Conservation (phyloP, 2,113 vertebrate species). For the Prietella phreatophila region DNA sequence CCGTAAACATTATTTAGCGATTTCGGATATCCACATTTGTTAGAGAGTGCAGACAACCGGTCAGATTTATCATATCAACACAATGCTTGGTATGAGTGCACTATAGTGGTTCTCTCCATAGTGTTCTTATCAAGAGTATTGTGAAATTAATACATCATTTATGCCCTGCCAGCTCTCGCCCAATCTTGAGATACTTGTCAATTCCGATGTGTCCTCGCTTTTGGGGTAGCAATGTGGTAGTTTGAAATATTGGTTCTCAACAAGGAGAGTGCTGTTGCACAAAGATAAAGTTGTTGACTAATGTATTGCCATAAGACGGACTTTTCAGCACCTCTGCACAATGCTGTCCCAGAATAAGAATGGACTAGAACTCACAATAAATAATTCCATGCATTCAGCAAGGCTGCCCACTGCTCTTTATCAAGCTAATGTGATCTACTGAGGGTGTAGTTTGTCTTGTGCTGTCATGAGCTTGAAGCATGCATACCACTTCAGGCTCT, state of each 20-base stretch:
- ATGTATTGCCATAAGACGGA: constrained; percentile 49
- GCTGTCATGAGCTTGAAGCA: constrained; percentile 40
- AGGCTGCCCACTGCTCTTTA: constrained; percentile 48
- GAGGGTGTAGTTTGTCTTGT: constrained; percentile 38
- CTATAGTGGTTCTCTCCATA: not conserved
- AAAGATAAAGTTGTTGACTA: constrained; percentile 56
- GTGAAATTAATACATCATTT: constrained; percentile 40
- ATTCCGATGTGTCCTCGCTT: constrained; percentile 32
- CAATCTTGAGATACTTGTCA: constrained; percentile 28
- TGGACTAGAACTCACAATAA: constrained; percentile 46
- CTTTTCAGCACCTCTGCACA: constrained; percentile 42
- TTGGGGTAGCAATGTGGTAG: constrained; percentile 7
- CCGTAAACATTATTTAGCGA: constrained; percentile 7
- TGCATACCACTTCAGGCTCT: constrained; percentile 7
- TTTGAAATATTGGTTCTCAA: constrained; percentile 44
- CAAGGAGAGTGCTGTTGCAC: constrained; percentile 43
- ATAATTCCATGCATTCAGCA: constrained; percentile 34
- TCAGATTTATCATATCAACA: constrained; percentile 27
- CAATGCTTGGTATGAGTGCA: constrained; percentile 14
- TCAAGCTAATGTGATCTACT: constrained; percentile 52
- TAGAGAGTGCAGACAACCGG: constrained; percentile 21
- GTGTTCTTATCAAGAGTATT: constrained; percentile 24
- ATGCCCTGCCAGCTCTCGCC: constrained; percentile 13
- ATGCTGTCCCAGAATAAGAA: constrained; percentile 47
- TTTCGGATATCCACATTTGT: constrained; percentile 18